Conservation (phyloP, 2,888 invertebrate genomes). For the Oxycera nigricornis region DNA sequence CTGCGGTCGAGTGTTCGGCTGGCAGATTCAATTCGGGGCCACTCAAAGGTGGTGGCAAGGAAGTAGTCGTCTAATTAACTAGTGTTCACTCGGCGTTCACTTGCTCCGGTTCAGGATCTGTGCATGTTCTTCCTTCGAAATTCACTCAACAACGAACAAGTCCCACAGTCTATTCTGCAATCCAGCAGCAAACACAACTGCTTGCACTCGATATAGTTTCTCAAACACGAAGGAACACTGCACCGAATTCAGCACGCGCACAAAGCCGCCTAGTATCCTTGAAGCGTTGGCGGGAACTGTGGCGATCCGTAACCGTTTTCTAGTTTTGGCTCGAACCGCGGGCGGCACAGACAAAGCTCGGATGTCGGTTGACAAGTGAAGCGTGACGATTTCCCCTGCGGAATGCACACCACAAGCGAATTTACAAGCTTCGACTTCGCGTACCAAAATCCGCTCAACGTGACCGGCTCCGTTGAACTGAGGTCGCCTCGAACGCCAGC, state of each 20-base stretch:
- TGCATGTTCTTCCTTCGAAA: not conserved
- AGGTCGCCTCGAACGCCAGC: conserved; percentile 50
- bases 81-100: no score
- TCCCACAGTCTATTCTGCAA: not conserved
- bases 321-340: not conserved
- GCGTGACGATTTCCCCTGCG: not conserved
- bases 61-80: no score
- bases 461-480: conserved; percentile 54
- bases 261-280: not conserved
- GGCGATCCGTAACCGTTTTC: not conserved
- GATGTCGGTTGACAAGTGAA: not conserved
- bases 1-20: not conserved
- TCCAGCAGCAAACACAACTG: not conserved
- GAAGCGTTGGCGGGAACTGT: not conserved
- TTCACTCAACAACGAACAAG: not conserved
- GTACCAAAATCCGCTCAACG: conserved; percentile 48
- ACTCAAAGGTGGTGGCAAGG: no score
- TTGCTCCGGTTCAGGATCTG: no score
- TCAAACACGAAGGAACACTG: not conserved
- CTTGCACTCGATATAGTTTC: no score
- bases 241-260: not conserved
- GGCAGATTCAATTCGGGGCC: no score
- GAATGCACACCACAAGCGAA: not conserved
- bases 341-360: not conserved
- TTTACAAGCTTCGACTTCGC: not conserved